Evolutionary conservation across 2,888 invertebrate genomes (phyloP), one percentile per base, ranked within the genome.

Genomic region (Neocrepidodera transversa): DNA sequence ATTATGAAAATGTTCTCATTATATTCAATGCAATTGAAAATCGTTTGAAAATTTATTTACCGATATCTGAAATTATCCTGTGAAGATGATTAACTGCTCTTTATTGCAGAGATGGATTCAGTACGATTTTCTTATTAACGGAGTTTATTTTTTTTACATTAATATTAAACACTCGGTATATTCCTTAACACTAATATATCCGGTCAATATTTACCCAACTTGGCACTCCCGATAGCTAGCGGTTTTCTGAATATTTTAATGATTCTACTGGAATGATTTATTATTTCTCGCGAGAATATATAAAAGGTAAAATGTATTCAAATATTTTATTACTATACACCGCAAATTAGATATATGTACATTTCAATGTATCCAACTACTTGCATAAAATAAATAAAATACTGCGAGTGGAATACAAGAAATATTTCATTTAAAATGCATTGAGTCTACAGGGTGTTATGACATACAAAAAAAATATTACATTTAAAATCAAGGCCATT

Each of bases 11-110:
- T 36, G 23, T 16, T 42, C 14, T 4, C 18, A 42, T 40, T 47
- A 48, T 36, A 38, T 8, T 48, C 49, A 20, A 48, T 48, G 48
- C 47, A 40, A 30, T 48, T 28, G 48, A 40, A 32, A 56, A 49
- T 40, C 49, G 55, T 49, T 17, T 40, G 48, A 56, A 56, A 40
- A 52, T 40, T 11, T 47, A 52, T 58, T 52, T 58, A 58, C 58
- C 52, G 58, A 40, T 58, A 40, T 30, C 10, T 17, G n/a, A 47
- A 20, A 52, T 52, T 52, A 52, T 48, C 40, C 47, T 52, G 58
- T 48, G 51, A 35, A 47, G 20, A 18, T 18, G 36, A 38, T 14
- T 50, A 50, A 50, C 50, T 50, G 50, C 28, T 4, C 28, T 28
- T 10, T 28, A 3, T 6, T 23, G 7, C 28, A 28, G 28, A 28